Base-by-base conservation (phyloP, 2,888 invertebrate genomes). In the Rutpela maculata region DNA sequence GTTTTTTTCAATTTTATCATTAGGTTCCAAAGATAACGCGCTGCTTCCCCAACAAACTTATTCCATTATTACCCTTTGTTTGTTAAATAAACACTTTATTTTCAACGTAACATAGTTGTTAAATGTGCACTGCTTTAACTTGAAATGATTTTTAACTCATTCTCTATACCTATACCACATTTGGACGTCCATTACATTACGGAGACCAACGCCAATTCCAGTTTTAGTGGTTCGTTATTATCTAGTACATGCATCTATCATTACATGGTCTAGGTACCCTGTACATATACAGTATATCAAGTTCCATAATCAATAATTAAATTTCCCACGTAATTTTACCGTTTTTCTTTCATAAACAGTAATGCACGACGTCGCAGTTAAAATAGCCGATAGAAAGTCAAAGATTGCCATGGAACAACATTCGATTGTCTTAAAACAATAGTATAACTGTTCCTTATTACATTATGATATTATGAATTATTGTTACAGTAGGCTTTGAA, bases 351-450 rank as follows among this genome's bases (percentile, higher is more conserved):
- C 17, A 43, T 15, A 19, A 43, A 65, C 65, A 43, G 65, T 43
- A 65, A 17, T 11, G 65, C 65, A 65, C 65, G 65, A 65, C 17
- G 65, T 65, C 43, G 43, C 22, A 60, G 60, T 38, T 26, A 31
- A 69, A 59, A 69, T 59, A 19, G 57, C 18, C 38, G 80, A 81
- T 84, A 84, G 84, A 84, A 84, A 84, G 84, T 83, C 80, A 66
- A 72, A 84, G 84, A 81, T 82, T 81, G 71, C 80, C 78, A 68
- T 80, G 79, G 78, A 78, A 78, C 79, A 79, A 76, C 78, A 75
- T 81, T 80, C 78, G 69, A 83, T 82, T 84, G 83, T 83, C 82
- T 80, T 73, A 69, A 82, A 80, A 84, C 83, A 84, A 83, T 83
- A 73, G 83, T 71, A 68, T 80, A 81, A 80, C 80, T 79, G 81